Evolutionary conservation across 2,888 invertebrate genomes (phyloP).

Genomic region (Sarcophaga subvicina): DNA sequence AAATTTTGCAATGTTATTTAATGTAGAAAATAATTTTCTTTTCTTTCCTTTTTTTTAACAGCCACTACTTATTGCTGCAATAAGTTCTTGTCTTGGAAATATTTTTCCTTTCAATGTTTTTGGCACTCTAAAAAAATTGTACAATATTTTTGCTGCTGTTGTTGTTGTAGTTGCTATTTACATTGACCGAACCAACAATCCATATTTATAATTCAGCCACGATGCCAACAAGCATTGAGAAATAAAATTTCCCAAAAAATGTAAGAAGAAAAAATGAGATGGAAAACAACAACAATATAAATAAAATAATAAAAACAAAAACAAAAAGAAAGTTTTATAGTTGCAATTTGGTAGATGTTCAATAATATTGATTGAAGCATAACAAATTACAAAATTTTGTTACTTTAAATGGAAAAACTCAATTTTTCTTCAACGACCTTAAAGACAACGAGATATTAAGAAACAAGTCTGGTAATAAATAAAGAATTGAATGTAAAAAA

Average conservation of each 20-base stretch:
- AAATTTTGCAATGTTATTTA: neutral
- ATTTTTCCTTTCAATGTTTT: too few relatives aligned
- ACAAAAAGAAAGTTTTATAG: neutral
- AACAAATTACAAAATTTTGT: slow-evolving; percentile 49
- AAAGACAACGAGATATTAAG: slow-evolving; percentile 41
- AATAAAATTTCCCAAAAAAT: slow-evolving; percentile 6
- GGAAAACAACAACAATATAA: neutral
- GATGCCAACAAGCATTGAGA: slow-evolving; percentile 3
- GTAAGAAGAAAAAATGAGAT: neutral
- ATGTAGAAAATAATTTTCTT: neutral
- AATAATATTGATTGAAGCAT: slow-evolving; percentile 61
- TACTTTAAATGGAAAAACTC: slow-evolving; percentile 20
- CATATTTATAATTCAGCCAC: neutral
- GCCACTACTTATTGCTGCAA: too few relatives aligned
- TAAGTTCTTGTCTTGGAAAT: too few relatives aligned
- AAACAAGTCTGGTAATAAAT: slow-evolving; percentile 10
- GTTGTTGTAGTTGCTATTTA: too few relatives aligned
- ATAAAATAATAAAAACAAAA: neutral
- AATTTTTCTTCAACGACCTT: slow-evolving; percentile 48
- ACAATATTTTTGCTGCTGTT: too few relatives aligned
- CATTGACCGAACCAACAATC: neutral
- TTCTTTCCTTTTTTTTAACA: neutral
- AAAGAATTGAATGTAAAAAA: slow-evolving; percentile 12
- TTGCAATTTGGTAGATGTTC: slow-evolving; percentile 46
- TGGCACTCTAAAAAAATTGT: too few relatives aligned